Percentiles rank a stretch among this genome's conserved stretches.
phyloP scores from a whole-genome alignment of 2,888 invertebrate species.

The Meiosimyza platycephala region DNA sequence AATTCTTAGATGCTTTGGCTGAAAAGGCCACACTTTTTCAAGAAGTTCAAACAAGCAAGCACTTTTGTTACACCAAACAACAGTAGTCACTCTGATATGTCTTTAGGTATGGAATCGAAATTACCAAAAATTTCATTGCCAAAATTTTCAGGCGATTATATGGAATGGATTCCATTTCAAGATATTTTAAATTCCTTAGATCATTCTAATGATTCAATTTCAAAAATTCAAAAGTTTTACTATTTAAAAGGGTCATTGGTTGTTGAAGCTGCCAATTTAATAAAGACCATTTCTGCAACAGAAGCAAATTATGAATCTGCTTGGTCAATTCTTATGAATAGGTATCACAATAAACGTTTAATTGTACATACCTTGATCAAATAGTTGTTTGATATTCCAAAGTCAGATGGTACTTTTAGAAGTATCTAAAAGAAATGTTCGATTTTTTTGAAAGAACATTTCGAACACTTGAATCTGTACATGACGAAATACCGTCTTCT shows the following conservation, averaged over 20 bases:
- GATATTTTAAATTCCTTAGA: constrained; percentile 12
- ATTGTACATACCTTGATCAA: constrained; percentile 23
- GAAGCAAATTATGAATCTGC: constrained; percentile 31
- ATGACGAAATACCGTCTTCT: too few relatives aligned
- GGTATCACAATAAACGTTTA: not conserved
- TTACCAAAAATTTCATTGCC: constrained; percentile 24
- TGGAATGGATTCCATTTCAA: constrained; percentile 18
- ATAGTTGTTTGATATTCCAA: constrained; percentile 5
- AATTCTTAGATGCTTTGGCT: not conserved
- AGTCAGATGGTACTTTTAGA: too few relatives aligned
- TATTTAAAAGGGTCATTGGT: constrained; percentile 21
- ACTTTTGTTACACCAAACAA: not conserved
- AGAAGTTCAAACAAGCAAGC: not conserved
- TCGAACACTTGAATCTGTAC: too few relatives aligned
- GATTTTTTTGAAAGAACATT: not conserved
- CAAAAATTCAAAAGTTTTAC: constrained; percentile 25
- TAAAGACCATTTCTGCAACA: constrained; percentile 30
- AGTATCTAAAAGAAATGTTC: not conserved
- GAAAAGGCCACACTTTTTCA: not conserved
- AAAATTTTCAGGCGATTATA: too few relatives aligned
- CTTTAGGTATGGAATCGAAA: constrained; percentile 1
- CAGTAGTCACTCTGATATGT: not conserved
- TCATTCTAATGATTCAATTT: constrained; percentile 6
- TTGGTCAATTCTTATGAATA: constrained; percentile 1
- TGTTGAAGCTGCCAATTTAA: constrained; percentile 28